phyloP scores from a whole-genome alignment of 2,888 invertebrate species.

The Stenodema calcarata region DNA sequence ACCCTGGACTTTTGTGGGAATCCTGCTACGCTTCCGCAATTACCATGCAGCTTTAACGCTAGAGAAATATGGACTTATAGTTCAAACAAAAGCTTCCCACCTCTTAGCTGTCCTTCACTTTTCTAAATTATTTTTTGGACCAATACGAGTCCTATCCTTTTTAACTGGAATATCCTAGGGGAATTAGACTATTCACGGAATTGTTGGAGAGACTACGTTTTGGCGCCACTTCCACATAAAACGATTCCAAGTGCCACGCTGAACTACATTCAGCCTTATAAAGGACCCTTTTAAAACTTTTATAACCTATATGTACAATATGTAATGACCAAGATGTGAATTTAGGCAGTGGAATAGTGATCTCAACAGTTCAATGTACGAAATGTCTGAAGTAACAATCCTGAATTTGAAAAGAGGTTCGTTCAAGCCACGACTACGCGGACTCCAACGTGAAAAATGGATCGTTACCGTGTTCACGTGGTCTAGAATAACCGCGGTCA shows the following conservation, averaged over 20 bases:
- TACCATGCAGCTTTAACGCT: neutral
- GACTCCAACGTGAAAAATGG: too few relatives aligned
- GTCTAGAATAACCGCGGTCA: too few relatives aligned
- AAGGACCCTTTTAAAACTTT: too few relatives aligned
- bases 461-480: too few relatives aligned
- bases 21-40: neutral
- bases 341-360: too few relatives aligned
- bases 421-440: too few relatives aligned
- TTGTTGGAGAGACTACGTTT: too few relatives aligned
- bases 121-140: neutral
- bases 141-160: neutral
- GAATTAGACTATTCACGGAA: neutral
- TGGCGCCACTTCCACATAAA: neutral
- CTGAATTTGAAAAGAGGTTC: too few relatives aligned
- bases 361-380: too few relatives aligned
- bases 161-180: neutral
- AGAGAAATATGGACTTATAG: neutral
- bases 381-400: too few relatives aligned
- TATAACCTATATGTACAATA: too few relatives aligned
- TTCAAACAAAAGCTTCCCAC: neutral
- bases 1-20: neutral
- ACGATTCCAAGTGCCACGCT: neutral
- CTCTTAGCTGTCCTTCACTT: neutral
- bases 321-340: too few relatives aligned
- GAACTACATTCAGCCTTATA: neutral